Evolutionary conservation across 2,888 invertebrate species (phyloP), one percentile per base, ranked within the genome.

Genomic region (Clusia tigrina): DNA sequence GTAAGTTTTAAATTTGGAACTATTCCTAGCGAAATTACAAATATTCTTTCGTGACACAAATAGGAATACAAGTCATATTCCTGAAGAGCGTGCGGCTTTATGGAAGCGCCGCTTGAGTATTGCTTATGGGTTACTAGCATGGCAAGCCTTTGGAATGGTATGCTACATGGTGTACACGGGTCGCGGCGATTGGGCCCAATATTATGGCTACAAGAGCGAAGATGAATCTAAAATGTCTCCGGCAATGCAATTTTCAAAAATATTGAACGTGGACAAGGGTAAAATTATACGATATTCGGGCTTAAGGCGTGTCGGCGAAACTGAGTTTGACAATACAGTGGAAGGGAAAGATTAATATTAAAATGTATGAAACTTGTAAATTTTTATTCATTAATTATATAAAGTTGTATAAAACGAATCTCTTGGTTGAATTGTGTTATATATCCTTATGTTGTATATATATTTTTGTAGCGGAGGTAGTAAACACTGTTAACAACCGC

Each of bases 91-190:
- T 32, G 91, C 91, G 0, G 73, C 81, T 1, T 51, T 85, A 9
- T 89, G 89, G 89, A 90, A 89, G 78, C 83, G 85, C 5, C 85
- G 89, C 22, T 80, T 91, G 0, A 88, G 90, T 67, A 66, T 90
- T 64, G 84, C 81, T 0, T 92, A 91, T 74, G 88, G 87, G 37
- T 60, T 91, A 51, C n/a, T 89, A 9, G 89, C 89, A 15, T 91
- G 91, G 91, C 89, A 91, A 81, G 89, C 89, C 1, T 89, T 91
- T 76, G 91, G 90, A 10, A 72, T 88, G 18, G 87, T 91, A 2
- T 69, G 85, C 20, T 91, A 89, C 71, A 86, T 85, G 81, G 77
- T 85, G 12, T 88, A 85, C 67, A 81, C 77, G 1, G 91, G 91
- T 2, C 89, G 88, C 74, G 85, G 81, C 3, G 89, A 90, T 78